A percentile compares a stretch with the other conserved stretches of the same genome.
These are phyloP conservation scores for Coluber constrictor DNA, from an alignment of 2,797 vertebrate species.

Conservation along the genomic window DNA sequence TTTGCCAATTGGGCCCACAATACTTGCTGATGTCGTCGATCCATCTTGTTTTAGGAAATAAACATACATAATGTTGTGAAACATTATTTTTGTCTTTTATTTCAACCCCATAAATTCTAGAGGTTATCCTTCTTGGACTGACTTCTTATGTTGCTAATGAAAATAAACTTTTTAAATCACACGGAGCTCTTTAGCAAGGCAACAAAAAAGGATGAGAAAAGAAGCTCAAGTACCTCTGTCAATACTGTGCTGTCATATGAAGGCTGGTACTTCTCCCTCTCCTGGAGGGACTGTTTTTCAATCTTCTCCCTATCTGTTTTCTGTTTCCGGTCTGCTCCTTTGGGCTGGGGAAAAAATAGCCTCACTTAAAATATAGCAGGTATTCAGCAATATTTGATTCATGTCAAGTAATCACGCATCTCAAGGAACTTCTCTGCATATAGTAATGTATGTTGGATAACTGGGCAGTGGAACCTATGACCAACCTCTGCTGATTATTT, in stretches of 20 bases:
- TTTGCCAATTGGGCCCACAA: no score
- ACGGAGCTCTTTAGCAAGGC: not conserved
- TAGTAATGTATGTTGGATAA: not conserved
- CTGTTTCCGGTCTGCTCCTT: conserved; percentile 84
- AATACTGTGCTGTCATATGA: conserved; percentile 80
- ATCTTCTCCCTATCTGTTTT: conserved; percentile 85
- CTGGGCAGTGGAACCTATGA: not conserved
- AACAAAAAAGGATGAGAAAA: no score
- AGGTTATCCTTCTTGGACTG: not conserved
- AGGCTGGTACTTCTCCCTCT: conserved; percentile 82
- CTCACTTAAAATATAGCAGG: not conserved
- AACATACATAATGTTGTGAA: not conserved
- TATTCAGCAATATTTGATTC: not conserved
- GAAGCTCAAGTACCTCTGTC: conserved; percentile 68
- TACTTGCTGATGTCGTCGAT: no score
- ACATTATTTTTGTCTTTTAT: not conserved
- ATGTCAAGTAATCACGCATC: not conserved
- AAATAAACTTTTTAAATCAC: not conserved
- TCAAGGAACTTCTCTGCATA: not conserved
- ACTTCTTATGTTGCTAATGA: not conserved
- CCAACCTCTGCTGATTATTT: not conserved
- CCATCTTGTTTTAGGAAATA: no score
- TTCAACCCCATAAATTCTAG: not conserved
- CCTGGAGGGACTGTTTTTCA: conserved; percentile 80
- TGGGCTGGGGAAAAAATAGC: conserved; percentile 70